Percentiles rank a stretch among this genome's conserved stretches.
Conservation (phyloP, 2,888 invertebrate genomes). For the Byasa hedistus region DNA sequence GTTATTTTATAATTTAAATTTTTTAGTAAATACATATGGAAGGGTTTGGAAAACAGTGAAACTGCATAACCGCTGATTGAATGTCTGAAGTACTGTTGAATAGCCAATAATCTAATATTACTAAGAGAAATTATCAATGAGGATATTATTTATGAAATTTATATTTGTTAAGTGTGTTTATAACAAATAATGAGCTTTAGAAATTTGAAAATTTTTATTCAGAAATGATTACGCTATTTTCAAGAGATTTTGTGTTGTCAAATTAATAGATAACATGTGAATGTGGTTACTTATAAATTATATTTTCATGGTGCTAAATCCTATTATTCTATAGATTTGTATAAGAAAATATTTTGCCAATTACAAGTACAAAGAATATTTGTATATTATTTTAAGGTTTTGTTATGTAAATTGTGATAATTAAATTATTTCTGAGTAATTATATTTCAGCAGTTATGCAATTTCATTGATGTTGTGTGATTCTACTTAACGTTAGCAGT, state of each 20-base stretch:
- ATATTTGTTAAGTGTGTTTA: background rate
- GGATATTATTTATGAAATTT: too few species aligned
- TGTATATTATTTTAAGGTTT: background rate
- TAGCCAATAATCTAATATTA: background rate
- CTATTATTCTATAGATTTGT: background rate
- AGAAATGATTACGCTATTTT: background rate
- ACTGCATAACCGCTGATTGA: background rate
- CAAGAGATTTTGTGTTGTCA: background rate
- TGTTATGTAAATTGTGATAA: background rate
- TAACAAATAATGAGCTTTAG: background rate
- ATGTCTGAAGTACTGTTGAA: background rate
- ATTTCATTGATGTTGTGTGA: conserved; percentile 7
- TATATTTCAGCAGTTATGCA: background rate
- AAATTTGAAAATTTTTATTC: too few species aligned
- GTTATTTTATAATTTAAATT: conserved; percentile 11
- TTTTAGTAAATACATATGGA: conserved; percentile 13
- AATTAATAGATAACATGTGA: background rate
- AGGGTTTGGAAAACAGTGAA: conserved; percentile 23
- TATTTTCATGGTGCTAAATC: background rate
- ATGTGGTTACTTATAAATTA: background rate
- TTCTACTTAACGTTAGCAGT: conserved; percentile 35
- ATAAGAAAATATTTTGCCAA: background rate
- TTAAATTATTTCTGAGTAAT: background rate
- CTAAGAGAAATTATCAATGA: too few species aligned
- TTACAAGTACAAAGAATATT: background rate